Base-by-base conservation (phyloP, 2,797 vertebrate genomes). In the Enteromius mattozi region DNA sequence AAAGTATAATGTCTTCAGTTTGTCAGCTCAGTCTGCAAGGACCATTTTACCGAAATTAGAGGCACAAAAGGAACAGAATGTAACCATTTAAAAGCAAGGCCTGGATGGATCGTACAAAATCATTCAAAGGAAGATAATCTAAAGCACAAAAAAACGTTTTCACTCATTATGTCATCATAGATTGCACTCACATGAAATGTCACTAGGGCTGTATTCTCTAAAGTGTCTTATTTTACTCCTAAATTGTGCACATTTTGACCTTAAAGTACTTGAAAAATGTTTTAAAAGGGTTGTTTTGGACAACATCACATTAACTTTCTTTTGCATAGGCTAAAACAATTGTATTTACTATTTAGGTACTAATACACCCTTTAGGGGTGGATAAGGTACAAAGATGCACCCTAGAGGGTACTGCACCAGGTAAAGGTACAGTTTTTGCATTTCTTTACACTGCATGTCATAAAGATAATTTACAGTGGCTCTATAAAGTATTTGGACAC, bases 1-100 rank as follows among this genome's bases (percentile, higher is more conserved):
- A 68, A 61, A 59, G 80, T 74, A 59, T 72, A 81, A 72, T 81
- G 68, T 49, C 37, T 71, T 74, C 37, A 63, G 80, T 82, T 82
- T 72, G 24, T 71, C n/a, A 63, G 49, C 8, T 72, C 27, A 74
- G 80, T 81, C 66, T 27, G 49, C 79, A 19, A 54, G 49, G 66
- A 72, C 51, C 17, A 21, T 72, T 81, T 81, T 45, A 19, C 27
- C 8, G 16, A 71, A 81, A 59, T 81, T 45, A 69, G 78, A 40
- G 30, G 47, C 14, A 51, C 42, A 69, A 80, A 42, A 40, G 49
- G 35, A 40, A 71, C 51, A 21, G 2, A 27, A 72, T n/a, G 51
- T 30, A 45, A 81, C n/a, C 21, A 17, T 51, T 80, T 68, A 51
- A 80, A 49, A 45, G 40, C 19, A 19, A 21, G 21, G n/a, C 13